These are phyloP conservation scores for Cisticola juncidis DNA, from an alignment of 2,113 vertebrate species.

Conservation along the genomic window DNA sequence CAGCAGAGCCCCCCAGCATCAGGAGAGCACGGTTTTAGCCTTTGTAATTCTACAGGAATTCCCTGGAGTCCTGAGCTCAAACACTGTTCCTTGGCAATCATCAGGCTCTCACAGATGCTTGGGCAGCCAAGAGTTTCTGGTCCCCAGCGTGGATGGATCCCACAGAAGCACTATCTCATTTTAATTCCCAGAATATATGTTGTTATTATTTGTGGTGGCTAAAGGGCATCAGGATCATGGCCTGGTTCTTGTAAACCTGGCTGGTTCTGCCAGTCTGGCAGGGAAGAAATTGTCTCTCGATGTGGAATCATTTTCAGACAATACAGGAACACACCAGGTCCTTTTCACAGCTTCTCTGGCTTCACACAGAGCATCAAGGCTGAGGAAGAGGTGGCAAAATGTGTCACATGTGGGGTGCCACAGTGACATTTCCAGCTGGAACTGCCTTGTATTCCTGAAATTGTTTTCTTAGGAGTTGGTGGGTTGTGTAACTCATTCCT, in stretches of 20 bases:
- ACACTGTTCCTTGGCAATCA: background rate
- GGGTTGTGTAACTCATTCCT: background rate
- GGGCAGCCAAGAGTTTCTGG: background rate
- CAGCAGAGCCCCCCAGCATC: background rate
- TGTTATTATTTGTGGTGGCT: background rate
- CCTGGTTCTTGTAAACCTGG: background rate
- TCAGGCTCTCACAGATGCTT: background rate
- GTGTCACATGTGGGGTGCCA: background rate
- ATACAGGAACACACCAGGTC: background rate
- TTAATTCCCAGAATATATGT: background rate
- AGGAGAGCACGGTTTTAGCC: fast-evolving
- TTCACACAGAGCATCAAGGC: background rate
- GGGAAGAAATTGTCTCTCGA: background rate
- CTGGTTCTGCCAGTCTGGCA: background rate
- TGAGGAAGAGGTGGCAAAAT: background rate
- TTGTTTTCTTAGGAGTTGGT: background rate
- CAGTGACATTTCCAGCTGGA: background rate
- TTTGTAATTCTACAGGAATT: background rate
- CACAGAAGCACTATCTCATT: background rate
- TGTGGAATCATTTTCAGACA: background rate
- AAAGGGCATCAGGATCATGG: background rate
- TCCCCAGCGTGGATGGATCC: fast-evolving
- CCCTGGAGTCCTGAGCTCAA: background rate
- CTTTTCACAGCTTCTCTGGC: background rate
- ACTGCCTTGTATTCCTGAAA: background rate